These are phyloP conservation scores for Allolobophora icterica DNA, from an alignment of 2,888 invertebrate genomes.

Conservation along the genomic window DNA sequence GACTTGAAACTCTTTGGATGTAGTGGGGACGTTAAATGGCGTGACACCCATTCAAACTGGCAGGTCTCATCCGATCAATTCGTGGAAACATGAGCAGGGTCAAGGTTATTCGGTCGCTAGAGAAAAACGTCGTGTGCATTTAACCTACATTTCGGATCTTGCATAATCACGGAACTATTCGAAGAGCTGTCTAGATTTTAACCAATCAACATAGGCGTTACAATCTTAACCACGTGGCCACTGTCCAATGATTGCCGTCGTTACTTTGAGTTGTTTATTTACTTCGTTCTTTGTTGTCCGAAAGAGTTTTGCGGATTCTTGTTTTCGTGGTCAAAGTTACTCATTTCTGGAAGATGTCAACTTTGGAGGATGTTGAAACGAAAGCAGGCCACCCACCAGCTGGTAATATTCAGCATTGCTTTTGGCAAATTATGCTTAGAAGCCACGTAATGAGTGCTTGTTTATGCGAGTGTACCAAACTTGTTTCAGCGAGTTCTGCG, in stretches of 20 bases:
- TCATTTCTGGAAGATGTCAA: background rate
- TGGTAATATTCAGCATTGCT: slow-evolving; percentile 71
- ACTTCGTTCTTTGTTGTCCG: background rate
- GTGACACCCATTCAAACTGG: too few species aligned
- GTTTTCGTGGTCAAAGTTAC: background rate
- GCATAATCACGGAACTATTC: background rate
- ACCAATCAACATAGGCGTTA: background rate
- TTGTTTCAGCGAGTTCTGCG: too few species aligned
- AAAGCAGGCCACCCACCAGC: slow-evolving; percentile 90
- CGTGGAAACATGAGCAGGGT: too few species aligned
- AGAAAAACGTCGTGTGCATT: too few species aligned
- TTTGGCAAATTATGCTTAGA: background rate
- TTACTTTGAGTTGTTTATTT: background rate
- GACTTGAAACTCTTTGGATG: too few species aligned
- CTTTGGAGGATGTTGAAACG: slow-evolving; percentile 68
- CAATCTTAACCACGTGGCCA: background rate
- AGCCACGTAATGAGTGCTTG: background rate
- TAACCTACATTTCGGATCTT: too few species aligned
- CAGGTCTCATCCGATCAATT: too few species aligned
- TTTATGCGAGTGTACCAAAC: background rate
- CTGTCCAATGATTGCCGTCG: background rate
- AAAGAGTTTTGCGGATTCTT: background rate
- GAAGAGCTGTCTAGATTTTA: background rate
- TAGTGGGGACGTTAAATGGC: too few species aligned
- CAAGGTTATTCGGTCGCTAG: too few species aligned